Conservation (phyloP, 2,113 vertebrate genomes). For the Reinhardtius hippoglossoides region DNA sequence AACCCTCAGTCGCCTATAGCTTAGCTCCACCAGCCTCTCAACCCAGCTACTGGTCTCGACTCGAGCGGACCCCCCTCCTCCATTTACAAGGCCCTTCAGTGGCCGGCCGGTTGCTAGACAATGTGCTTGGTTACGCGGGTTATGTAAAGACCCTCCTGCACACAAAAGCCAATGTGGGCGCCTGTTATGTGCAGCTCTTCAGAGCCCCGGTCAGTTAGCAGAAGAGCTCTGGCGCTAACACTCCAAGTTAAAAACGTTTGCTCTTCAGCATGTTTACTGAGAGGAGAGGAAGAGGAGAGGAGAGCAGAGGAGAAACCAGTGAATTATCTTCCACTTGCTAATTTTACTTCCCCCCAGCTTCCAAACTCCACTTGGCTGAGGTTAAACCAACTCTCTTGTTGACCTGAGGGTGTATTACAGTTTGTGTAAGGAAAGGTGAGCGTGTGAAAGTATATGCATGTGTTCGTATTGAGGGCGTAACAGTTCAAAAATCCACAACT, state of each 20-base stretch:
- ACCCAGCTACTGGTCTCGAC: slow-evolving; percentile 65
- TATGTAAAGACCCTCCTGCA: slow-evolving; percentile 86
- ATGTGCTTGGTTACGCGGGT: slow-evolving; percentile 85
- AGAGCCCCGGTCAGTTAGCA: slow-evolving; percentile 82
- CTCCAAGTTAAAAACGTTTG: slow-evolving; percentile 80
- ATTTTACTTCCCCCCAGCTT: slow-evolving; percentile 40
- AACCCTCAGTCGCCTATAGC: slow-evolving; percentile 58
- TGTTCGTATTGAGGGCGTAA: not conserved
- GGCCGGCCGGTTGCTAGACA: slow-evolving; percentile 83
- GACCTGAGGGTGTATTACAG: slow-evolving; percentile 54
- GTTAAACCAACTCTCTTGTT: slow-evolving; percentile 77
- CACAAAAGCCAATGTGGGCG: slow-evolving; percentile 84
- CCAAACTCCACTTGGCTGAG: slow-evolving; percentile 59
- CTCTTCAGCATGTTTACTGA: slow-evolving; percentile 74
- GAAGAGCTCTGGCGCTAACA: slow-evolving; percentile 79
- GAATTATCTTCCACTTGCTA: slow-evolving; percentile 65
- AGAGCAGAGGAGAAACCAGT: slow-evolving; percentile 37
- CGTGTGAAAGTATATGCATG: not conserved
- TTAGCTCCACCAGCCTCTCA: slow-evolving; percentile 68
- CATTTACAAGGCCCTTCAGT: slow-evolving; percentile 81
- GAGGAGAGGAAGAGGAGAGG: slow-evolving; percentile 51
- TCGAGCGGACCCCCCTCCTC: slow-evolving; percentile 32
- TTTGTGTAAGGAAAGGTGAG: slow-evolving; percentile 20
- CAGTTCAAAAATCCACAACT: not conserved
- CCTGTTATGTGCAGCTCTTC: slow-evolving; percentile 82